These are phyloP conservation scores for Eristalis tenax DNA, from an alignment of 2,888 invertebrate species.

Conservation along the genomic window DNA sequence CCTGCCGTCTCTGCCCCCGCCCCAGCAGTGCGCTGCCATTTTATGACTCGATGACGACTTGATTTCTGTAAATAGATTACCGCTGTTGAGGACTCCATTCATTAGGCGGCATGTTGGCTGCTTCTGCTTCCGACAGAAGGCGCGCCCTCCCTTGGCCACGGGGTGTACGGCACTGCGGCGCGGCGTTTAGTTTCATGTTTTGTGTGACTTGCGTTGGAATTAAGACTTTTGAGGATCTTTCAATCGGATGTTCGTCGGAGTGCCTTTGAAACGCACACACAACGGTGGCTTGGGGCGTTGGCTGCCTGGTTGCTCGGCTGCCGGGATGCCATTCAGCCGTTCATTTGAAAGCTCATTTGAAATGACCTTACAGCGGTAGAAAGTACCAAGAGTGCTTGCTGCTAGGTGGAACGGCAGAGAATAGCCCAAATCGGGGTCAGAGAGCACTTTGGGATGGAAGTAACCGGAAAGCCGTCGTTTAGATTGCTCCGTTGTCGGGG, in stretches of 20 bases:
- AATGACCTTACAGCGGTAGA: constrained; percentile 50
- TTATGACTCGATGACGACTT: constrained; percentile 64
- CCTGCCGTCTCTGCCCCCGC: neutral
- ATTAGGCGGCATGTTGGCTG: constrained; percentile 42
- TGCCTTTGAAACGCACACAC: constrained; percentile 43
- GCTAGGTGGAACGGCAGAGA: constrained; percentile 10
- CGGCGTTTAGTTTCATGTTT: constrained; percentile 14
- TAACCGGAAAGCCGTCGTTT: constrained; percentile 19
- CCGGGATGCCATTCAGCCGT: neutral
- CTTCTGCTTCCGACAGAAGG: constrained; percentile 46
- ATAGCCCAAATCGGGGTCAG: constrained; percentile 37
- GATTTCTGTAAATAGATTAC: constrained; percentile 66
- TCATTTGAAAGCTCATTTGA: constrained; percentile 39
- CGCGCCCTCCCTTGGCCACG: neutral
- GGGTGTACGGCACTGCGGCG: neutral
- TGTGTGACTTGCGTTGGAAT: constrained; percentile 24
- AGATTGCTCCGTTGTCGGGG: neutral
- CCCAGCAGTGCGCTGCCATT: constrained; percentile 1
- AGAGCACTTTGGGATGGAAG: constrained; percentile 36
- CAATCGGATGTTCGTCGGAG: constrained; percentile 42
- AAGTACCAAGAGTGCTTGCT: constrained; percentile 14
- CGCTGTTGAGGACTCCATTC: constrained; percentile 53
- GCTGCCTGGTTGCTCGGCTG: neutral
- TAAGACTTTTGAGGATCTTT: constrained; percentile 45
- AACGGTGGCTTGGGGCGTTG: neutral